Evolutionary conservation across 2,797 vertebrate genomes (phyloP), one percentile per base, ranked within the genome.

Genomic region (Pseudocheirus occidentalis): DNA sequence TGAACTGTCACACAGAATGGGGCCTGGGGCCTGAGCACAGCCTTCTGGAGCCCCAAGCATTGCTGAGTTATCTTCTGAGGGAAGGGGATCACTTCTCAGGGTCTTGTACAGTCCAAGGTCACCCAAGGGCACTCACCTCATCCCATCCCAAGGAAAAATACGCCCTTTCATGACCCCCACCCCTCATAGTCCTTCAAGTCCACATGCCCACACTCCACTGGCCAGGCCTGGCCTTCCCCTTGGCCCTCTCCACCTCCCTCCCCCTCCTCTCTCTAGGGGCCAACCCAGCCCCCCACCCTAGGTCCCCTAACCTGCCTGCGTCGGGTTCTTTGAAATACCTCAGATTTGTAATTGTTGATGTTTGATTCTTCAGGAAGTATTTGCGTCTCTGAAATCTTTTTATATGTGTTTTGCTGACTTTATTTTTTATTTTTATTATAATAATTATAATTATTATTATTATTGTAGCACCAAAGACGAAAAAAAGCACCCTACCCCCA

Each of bases 321-420:
- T 97, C 98, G 98, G 98, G 98, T 96, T 98, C 97, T 98, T 98
- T 97, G 98, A 99, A 99, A 99, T 99, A 99, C 98, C 98, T 99
- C 98, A 99, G 98, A 98, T 98, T 98, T 94, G 97, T 98, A 98
- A 98, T 98, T 98, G 97, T 98, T 97, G 98, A 98, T 97, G 97
- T 98, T 97, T 97, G 96, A 97, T 97, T 98, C 98, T 99, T 98
- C 98, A 98, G 98, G 98, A 99, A 98, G 97, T 98, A 97, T 98
- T 98, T 98, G 98, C 98, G 98, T 98, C 98, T 99, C 98, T 98
- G 98, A 98, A 98, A 96, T 93, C 97, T 97, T 98, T 98, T 98
- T 98, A 90, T 98, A 98, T 97, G 96, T 98, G 98, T 97, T 98
- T 98, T 98, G 96, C 97, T 98, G 98, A 98, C 95, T 73, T 98